phyloP scores from a whole-genome alignment of 2,113 vertebrate species.

The Bujurquina vittata region DNA sequence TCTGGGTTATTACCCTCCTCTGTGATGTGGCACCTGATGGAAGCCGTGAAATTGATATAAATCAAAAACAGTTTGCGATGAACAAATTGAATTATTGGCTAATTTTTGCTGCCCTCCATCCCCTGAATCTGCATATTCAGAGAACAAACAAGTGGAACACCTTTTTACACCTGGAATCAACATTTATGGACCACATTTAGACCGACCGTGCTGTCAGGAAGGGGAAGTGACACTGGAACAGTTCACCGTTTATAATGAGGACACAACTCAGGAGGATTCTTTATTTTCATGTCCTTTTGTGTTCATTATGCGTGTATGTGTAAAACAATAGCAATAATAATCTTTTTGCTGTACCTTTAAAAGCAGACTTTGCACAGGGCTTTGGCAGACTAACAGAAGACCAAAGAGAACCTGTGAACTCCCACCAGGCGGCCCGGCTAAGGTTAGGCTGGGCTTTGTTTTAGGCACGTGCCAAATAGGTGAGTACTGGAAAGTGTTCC shows the following conservation, averaged over 20 bases:
- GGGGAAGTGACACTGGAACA: neutral
- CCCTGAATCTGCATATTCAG: slow-evolving; percentile 55
- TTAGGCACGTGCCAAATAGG: neutral
- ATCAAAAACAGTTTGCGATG: slow-evolving; percentile 91
- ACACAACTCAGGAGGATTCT: neutral
- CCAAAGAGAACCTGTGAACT: neutral
- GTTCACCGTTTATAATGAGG: neutral
- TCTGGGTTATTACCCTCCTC: slow-evolving; percentile 99
- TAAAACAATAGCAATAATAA: neutral
- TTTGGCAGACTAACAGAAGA: neutral
- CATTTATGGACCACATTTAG: neutral
- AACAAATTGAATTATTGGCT: slow-evolving; percentile 84
- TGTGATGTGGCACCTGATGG: slow-evolving; percentile 95
- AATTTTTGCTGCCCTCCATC: slow-evolving; percentile 61
- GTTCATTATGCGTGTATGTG: neutral
- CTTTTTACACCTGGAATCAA: neutral
- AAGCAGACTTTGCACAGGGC: too few species aligned
- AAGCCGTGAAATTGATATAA: slow-evolving; percentile 95
- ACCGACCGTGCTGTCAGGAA: neutral
- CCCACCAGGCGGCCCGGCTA: neutral
- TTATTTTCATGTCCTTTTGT: neutral
- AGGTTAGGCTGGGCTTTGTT: neutral
- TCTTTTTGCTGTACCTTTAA: neutral
- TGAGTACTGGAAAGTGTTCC: too few species aligned
- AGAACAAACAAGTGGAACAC: slow-evolving; percentile 11